Evolutionary conservation across 1,140 invertebrate genomes (phyloP), one percentile per base, ranked within the genome.

Genomic region (Aphelinus atriplicis): DNA sequence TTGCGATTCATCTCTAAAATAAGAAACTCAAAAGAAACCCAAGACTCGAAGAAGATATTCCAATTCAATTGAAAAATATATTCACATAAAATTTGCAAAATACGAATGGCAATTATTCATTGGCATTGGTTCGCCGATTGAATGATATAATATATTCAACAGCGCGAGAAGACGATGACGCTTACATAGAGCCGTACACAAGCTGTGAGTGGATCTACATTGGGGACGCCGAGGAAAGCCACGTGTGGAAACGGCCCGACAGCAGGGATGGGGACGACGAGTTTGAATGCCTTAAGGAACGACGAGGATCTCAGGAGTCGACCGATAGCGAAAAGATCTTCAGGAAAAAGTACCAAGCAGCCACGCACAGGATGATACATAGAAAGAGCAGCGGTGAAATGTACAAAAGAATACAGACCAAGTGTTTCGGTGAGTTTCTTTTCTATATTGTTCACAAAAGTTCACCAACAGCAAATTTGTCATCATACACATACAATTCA

Each of bases 361-460:
- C 96, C 55, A 95, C 95, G 4, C 95, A 96, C 86, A 90, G 95
- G 61, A 93, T 97, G 88, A 94, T 97, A 0, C 96, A 97, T 86
- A 89, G 96, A 72, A 95, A 96, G 84, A 95, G 95, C n/a, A 96
- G 94, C 80, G 91, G 95, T 10, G 95, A 97, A 87, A 95, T 97
- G 91, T 96, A 96, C 81, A 92, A 93, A 83, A 90, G 95, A 74
- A 92, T 97, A 79, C 92, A 94, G 10, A 92, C 92, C 43, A 95
- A 95, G 79, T 92, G 92, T 64, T 96, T 97, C 82, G 94, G 96
- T 97, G 88, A 92, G 90, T 91, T 74, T 26, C 45, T 61, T 62
- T 60, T 3, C 26, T 26, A 26, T 26, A 26, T 26, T 26, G 26
- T 26, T 26, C 26, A 26, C 26, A 26, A 55, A 55, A 55, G 10